These are phyloP conservation scores for Hermetia illucens DNA, from an alignment of 1,140 invertebrate species.

Conservation along the genomic window DNA sequence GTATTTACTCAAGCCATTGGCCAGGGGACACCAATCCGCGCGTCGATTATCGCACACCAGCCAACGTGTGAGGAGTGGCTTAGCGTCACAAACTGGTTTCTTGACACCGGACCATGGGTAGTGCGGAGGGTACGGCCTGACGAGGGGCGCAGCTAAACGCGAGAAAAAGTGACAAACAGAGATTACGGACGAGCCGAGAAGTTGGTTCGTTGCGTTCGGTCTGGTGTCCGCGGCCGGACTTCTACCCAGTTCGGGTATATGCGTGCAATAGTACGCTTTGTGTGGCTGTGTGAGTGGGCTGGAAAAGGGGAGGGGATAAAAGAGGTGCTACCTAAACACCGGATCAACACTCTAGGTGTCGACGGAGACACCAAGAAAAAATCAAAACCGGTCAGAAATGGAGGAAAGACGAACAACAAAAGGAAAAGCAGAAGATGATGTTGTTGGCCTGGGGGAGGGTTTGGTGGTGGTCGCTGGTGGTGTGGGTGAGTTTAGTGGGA, in stretches of 20 bases:
- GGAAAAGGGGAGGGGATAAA: background rate
- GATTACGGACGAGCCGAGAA: background rate
- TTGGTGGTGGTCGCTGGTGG: too few relatives aligned
- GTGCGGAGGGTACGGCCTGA: conserved; percentile 3
- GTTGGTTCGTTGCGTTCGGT: background rate
- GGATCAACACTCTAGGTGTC: conserved; percentile 5
- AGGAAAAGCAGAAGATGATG: too few relatives aligned
- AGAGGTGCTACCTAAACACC: conserved; percentile 4
- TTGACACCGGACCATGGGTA: background rate
- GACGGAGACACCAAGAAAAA: conserved; percentile 5
- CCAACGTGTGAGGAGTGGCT: conserved; percentile 28
- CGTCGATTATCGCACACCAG: conserved; percentile 10
- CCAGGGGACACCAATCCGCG: conserved; percentile 12
- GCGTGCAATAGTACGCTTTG: background rate
- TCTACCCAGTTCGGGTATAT: background rate
- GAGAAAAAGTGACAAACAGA: background rate
- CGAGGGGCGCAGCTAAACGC: conserved; percentile 26
- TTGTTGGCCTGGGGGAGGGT: too few relatives aligned
- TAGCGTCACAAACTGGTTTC: conserved; percentile 19
- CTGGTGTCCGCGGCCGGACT: background rate
- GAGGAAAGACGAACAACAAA: too few relatives aligned
- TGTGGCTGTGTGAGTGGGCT: background rate
- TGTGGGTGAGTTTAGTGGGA: too few relatives aligned
- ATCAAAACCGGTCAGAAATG: too few relatives aligned
- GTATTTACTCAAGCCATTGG: conserved; percentile 11